Percentiles rank a stretch among this genome's conserved stretches.
Evolutionary conservation across 1,140 invertebrate species (phyloP).

Genomic region (Onthophagus taurus): DNA sequence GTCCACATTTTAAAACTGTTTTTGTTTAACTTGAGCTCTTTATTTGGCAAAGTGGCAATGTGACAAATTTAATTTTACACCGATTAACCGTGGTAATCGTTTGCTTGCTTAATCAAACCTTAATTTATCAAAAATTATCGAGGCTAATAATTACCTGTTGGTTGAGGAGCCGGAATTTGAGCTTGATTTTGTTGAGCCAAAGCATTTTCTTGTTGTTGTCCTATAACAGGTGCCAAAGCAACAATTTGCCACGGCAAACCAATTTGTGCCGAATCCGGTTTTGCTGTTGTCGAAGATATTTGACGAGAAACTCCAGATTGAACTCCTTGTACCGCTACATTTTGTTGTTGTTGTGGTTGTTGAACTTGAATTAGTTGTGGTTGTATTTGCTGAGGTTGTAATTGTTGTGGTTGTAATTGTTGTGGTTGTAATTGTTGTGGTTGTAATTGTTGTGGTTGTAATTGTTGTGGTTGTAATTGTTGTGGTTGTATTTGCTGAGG

Average conservation of each 20-base stretch:
- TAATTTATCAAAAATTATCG: no score
- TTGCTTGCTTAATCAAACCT: no score
- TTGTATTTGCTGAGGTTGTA: slow-evolving; percentile 1
- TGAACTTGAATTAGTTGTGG: background rate
- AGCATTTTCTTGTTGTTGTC: background rate
- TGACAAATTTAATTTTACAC: no score
- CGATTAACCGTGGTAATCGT: no score
- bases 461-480: slow-evolving; percentile 4
- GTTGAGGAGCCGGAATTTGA: background rate
- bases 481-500: background rate
- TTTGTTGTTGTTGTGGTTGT: background rate
- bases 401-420: background rate
- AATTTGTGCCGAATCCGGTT: background rate
- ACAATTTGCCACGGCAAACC: slow-evolving; percentile 1
- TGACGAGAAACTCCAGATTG: background rate
- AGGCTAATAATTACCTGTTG: no score
- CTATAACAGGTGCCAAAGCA: background rate
- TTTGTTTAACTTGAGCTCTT: no score
- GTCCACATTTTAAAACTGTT: no score
- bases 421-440: slow-evolving; percentile 3
- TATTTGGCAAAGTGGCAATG: no score
- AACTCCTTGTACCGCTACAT: slow-evolving; percentile 1
- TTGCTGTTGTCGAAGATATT: background rate
- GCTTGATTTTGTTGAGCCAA: background rate
- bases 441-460: slow-evolving; percentile 3